Evolutionary conservation across 2,113 vertebrate genomes (phyloP).

Genomic region (Rynchops niger): DNA sequence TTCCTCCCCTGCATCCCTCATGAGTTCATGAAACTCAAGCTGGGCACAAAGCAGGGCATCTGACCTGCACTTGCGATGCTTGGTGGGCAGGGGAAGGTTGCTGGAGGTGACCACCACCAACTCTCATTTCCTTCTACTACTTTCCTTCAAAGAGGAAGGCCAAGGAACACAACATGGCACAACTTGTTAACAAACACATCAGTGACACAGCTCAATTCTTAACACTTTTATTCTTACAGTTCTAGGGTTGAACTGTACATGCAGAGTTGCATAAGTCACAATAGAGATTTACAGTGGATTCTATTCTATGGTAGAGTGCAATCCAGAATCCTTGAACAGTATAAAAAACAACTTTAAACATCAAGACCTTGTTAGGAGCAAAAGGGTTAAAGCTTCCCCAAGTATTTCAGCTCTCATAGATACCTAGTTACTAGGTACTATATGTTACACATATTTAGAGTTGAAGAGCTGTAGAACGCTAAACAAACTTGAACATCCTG

Average conservation of each 20-base stretch:
- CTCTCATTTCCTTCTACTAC: fast-evolving
- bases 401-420: conserved; percentile 55
- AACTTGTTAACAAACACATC: not conserved
- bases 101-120: fast-evolving
- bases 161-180: fast-evolving
- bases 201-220: not conserved
- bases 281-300: conserved; percentile 64
- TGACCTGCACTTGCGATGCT: fast-evolving
- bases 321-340: conserved; percentile 67
- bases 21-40: fast-evolving
- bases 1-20: fast-evolving
- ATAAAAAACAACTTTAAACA: conserved; percentile 68
- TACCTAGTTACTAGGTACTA: conserved; percentile 71
- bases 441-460: conserved; percentile 11
- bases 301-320: conserved; percentile 70
- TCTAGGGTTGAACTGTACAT: conserved; percentile 74
- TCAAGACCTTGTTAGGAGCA: conserved; percentile 64
- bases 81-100: fast-evolving
- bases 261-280: conserved; percentile 71
- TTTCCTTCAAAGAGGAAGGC: fast-evolving
- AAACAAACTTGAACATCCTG: conserved; percentile 48
- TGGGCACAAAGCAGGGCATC: fast-evolving
- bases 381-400: conserved; percentile 59
- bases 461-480: conserved; percentile 46
- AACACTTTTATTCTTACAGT: conserved; percentile 74